Percentiles rank a stretch among this genome's conserved stretches.
Evolutionary conservation across 2,797 vertebrate species (phyloP).

Genomic region (Glyptemys insculpta): DNA sequence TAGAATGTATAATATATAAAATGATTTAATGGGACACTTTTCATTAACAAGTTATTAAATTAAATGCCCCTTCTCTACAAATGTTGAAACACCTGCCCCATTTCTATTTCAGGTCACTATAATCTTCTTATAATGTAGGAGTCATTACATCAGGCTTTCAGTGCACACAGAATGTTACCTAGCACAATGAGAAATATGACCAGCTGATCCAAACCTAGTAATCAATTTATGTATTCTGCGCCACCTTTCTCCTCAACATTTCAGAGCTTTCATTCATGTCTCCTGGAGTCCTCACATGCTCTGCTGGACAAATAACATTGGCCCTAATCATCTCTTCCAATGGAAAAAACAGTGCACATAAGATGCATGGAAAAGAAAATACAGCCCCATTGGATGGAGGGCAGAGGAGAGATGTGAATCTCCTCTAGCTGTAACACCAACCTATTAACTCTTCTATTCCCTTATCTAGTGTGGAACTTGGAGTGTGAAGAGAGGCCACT

Average conservation of each 20-base stretch:
- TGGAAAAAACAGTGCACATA: neutral
- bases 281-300: neutral
- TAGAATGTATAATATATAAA: conserved; percentile 15
- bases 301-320: neutral
- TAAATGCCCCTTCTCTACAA: conserved; percentile 1
- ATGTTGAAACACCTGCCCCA: conserved; percentile 15
- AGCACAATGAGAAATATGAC: neutral
- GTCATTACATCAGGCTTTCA: neutral
- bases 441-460: neutral
- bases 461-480: neutral
- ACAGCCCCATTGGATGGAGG: neutral
- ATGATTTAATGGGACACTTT: conserved; percentile 21
- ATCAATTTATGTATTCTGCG: neutral
- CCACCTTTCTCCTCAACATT: neutral
- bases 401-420: neutral
- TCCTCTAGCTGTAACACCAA: neutral
- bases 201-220: neutral
- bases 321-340: neutral
- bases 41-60: conserved; percentile 28
- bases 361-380: neutral
- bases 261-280: rapidly evolving
- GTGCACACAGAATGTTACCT: neutral
- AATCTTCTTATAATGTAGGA: neutral
- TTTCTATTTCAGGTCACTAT: conserved; percentile 8
- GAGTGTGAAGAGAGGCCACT: neutral